Percentiles rank a stretch among this genome's conserved stretches.
These are phyloP conservation scores for Emberiza fucata DNA, from an alignment of 2,113 vertebrate species.

Conservation along the genomic window DNA sequence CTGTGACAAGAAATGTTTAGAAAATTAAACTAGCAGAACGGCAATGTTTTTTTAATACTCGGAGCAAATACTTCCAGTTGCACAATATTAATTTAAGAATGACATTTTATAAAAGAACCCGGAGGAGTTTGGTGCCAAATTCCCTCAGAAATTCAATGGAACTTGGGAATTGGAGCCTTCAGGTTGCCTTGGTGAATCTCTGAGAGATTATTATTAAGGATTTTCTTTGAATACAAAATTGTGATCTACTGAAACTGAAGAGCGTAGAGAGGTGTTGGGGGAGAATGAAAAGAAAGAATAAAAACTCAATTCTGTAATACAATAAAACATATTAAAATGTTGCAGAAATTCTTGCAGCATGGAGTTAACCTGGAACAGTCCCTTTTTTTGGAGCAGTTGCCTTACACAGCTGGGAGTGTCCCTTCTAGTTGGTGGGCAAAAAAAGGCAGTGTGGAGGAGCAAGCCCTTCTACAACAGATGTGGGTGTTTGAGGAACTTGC, in stretches of 20 bases:
- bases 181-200: neutral
- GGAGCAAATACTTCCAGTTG: slow-evolving; percentile 66
- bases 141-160: neutral
- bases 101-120: neutral
- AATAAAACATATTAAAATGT: neutral
- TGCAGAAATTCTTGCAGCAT: neutral
- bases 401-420: neutral
- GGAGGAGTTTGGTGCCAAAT: neutral
- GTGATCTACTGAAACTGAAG: neutral
- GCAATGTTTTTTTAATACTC: slow-evolving; percentile 54
- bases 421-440: neutral
- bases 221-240: neutral
- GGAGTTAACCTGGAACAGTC: neutral
- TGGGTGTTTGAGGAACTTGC: neutral
- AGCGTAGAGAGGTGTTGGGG: neutral
- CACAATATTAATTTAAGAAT: slow-evolving; percentile 60
- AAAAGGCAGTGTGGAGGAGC: neutral
- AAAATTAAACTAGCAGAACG: slow-evolving; percentile 74
- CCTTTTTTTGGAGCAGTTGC: neutral
- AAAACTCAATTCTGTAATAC: neutral
- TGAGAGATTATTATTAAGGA: neutral
- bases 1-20: slow-evolving; percentile 69
- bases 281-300: neutral
- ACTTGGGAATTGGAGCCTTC: neutral
- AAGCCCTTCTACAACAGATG: neutral